Evolutionary conservation across 1,140 invertebrate species (phyloP), one percentile per base, ranked within the genome.

Genomic region (Nasonia giraulti): DNA sequence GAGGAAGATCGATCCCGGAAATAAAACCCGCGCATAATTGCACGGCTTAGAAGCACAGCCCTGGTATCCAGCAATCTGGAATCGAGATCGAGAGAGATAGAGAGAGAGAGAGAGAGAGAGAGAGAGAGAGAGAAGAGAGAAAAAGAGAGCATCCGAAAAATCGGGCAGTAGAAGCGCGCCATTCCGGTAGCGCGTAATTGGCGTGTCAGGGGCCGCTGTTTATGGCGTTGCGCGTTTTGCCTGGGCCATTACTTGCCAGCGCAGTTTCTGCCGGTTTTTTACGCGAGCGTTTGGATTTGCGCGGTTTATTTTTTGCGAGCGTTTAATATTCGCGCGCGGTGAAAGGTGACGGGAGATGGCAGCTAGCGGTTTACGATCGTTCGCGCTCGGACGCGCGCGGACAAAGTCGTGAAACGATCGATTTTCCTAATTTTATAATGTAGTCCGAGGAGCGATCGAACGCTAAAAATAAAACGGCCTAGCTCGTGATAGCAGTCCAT

Each of bases 151-250:
- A 12, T 6, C 78, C 47, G 1, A 69, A 80, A 80, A 69, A 80
- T 80, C 78, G 66, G n/a, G 14, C 62, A 12, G 7, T 44, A 8
- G 62, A 66, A 17, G 50, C 47, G 12, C 0, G 87, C 89, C 86
- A 86, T 87, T 88, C 89, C 87, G 88, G 55, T 55, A 55, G 87
- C 80, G 87, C 86, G 87, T 91, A 91, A 91, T 91, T 91, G 89
- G 88, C 88, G 87, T 88, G 87, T 88, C 89, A 87, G 84, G 82
- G 86, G 73, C 82, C 85, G 87, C 74, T 88, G 88, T 89, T 89
- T 89, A 90, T 88, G 87, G 87, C 83, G 82, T 66, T 85, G 85
- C 77, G n/a, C 79, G 12, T 55, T 77, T 33, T 23, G 68, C 68
- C 8, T 11, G 68, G 3, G 23, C 68, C 68, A 31, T 33, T 33